These are phyloP conservation scores for Calcarius lapponicus DNA, from an alignment of 2,797 vertebrate species.

Conservation along the genomic window DNA sequence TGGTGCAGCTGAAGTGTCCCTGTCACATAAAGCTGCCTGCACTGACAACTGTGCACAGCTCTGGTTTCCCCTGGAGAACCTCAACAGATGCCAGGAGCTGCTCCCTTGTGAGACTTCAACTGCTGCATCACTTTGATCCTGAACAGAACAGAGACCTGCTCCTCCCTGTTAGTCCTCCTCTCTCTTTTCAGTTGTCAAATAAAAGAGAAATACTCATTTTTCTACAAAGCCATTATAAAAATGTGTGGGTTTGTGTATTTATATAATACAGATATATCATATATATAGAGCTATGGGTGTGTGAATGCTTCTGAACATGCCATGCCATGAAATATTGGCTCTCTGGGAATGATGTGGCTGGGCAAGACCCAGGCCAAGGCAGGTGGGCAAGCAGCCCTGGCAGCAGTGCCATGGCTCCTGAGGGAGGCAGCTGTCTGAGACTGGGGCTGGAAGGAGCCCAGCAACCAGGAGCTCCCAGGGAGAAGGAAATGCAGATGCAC, in stretches of 20 bases:
- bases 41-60: constrained; percentile 74
- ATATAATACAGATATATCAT: fast-evolving
- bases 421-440: constrained; percentile 19
- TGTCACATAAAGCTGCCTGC: constrained; percentile 76
- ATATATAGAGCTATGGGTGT: fast-evolving
- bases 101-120: constrained; percentile 38
- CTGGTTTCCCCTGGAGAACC: constrained; percentile 20
- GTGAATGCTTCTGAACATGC: neutral
- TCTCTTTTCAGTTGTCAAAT: neutral
- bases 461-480: neutral
- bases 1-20: constrained; percentile 79
- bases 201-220: neutral
- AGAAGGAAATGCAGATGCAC: neutral
- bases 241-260: neutral
- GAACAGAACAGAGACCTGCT: neutral
- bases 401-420: constrained; percentile 43
- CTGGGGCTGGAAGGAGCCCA: constrained; percentile 25
- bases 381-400: constrained; percentile 64
- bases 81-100: constrained; percentile 35
- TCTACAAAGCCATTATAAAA: neutral
- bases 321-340: neutral
- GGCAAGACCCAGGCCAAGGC: neutral
- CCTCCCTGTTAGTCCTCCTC: neutral
- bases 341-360: neutral
- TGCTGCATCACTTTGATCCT: neutral